A percentile compares a stretch with the other conserved stretches of the same genome.
Evolutionary conservation across 2,797 vertebrate genomes (phyloP).

Genomic region (Esox masquinongy): DNA sequence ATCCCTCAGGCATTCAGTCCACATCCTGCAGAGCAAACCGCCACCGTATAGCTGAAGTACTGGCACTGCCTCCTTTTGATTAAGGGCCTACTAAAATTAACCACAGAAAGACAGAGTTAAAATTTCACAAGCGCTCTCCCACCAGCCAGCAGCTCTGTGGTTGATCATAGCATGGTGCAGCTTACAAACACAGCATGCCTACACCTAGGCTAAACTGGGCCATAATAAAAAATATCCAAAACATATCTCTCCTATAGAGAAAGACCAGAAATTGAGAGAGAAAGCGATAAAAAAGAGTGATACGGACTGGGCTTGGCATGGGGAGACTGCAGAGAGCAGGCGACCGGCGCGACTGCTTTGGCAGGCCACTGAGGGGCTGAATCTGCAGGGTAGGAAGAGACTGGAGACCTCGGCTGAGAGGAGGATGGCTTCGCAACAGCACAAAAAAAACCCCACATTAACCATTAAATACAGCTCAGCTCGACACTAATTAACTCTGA

Average conservation of each 20-base stretch:
- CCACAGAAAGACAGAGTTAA: slow-evolving; percentile 64
- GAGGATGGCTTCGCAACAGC: slow-evolving; percentile 22
- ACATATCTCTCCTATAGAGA: slow-evolving; percentile 25
- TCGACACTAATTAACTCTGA: slow-evolving; percentile 70
- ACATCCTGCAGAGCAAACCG: slow-evolving; percentile 21
- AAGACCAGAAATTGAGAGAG: background rate
- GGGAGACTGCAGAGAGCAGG: slow-evolving; percentile 9
- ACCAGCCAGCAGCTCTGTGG: slow-evolving; percentile 42
- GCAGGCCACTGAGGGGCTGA: slow-evolving; percentile 31
- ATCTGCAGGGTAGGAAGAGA: slow-evolving; percentile 34
- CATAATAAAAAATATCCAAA: slow-evolving; percentile 44
- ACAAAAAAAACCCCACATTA: slow-evolving; percentile 54
- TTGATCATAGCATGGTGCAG: slow-evolving; percentile 48
- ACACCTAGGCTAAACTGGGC: slow-evolving; percentile 18
- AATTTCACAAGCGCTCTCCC: slow-evolving; percentile 61
- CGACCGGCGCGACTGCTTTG: slow-evolving; percentile 33
- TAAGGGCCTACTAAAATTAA: slow-evolving; percentile 59
- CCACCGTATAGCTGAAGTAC: slow-evolving; percentile 31
- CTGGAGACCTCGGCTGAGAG: slow-evolving; percentile 3
- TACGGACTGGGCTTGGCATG: slow-evolving; percentile 11
- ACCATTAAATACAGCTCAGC: slow-evolving; percentile 68
- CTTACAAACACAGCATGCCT: slow-evolving; percentile 53
- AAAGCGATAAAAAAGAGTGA: background rate
- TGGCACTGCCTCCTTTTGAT: slow-evolving; percentile 58
- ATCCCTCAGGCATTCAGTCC: slow-evolving; percentile 7